phyloP scores from a whole-genome alignment of 1,140 invertebrate species.

The Littorina saxatilis region DNA sequence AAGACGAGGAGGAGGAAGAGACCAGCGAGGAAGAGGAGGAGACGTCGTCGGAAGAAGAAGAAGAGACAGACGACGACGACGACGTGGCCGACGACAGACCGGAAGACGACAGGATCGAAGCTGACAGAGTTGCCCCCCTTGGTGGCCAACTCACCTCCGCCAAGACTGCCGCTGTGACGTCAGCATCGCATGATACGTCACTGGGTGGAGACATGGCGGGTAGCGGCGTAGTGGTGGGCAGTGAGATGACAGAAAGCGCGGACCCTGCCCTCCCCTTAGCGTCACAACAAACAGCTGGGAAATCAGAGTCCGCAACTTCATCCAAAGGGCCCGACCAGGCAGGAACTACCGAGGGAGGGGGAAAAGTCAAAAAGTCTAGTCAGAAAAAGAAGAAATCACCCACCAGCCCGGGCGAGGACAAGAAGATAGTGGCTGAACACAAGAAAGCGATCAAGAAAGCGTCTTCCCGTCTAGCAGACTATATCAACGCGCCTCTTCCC shows the following conservation, averaged over 20 bases:
- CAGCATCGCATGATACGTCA: neutral
- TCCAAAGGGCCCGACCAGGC: constrained; percentile 28
- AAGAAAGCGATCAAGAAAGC: constrained; percentile 72
- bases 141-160: neutral
- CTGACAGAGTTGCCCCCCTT: constrained; percentile 49
- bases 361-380: neutral
- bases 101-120: constrained; percentile 59
- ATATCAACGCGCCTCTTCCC: constrained; percentile 63
- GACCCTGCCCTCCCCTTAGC: neutral
- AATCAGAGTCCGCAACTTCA: neutral
- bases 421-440: constrained; percentile 56
- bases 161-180: constrained; percentile 2
- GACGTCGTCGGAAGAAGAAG: constrained; percentile 14
- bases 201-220: neutral
- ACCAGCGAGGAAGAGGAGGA: neutral
- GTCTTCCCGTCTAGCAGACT: constrained; percentile 66
- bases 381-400: constrained; percentile 41
- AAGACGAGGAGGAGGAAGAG: neutral
- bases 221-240: neutral
- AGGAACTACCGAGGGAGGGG: neutral
- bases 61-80: neutral
- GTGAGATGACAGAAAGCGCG: constrained; percentile 11
- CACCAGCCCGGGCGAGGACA: neutral
- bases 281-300: neutral
- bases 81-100: constrained; percentile 20